Evolutionary conservation across 2,113 vertebrate species (phyloP), one percentile per base, ranked within the genome.

Genomic region (Telmatochromis sp.): DNA sequence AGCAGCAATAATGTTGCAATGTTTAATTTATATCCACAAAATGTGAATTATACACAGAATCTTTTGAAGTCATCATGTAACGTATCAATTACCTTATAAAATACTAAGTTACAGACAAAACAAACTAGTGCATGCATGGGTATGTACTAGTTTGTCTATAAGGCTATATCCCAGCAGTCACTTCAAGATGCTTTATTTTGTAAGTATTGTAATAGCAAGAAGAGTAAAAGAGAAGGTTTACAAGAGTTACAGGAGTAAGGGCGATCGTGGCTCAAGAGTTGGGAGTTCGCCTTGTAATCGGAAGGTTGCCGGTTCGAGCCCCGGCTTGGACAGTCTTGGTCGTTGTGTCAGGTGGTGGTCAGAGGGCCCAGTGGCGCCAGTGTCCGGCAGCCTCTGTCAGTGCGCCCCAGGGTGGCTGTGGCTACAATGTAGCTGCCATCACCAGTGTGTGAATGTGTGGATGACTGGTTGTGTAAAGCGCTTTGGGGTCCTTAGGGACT

Each of bases 261-360:
- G 33, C 0, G 33, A 33, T 33, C 3, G 33, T 33, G 33, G 33
- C 3, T 33, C 33, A 7, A 33, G 33, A 33, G 33, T 33, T 33
- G 33, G 33, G 33, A 7, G 33, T 33, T 33, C 33, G 33, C 1
- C 33, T 33, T 33, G 33, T 35, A 35, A 35, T 35, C 1, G 33
- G 33, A 35, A 35, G 33, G 33, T 4, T 35, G 26, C 26, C 26
- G 26, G 26, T 26, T 26, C 26, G 26, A 26, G 33, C 33, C 33
- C 33, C 7, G 3, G 33, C 33, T 35, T 0, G 0, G 33, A 35
- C 33, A 35, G 33, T 35, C 33, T 35, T 1, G 33, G 33, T 33
- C 7, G 31, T 33, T 33, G 31, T 33, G 31, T 33, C 31, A 26
- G 31, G 31, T 33, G 31, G 31, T 7, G 31, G 1, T 33, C 31